Base-by-base conservation (phyloP, 2,113 vertebrate species). In the Thinocorus orbignyianus region DNA sequence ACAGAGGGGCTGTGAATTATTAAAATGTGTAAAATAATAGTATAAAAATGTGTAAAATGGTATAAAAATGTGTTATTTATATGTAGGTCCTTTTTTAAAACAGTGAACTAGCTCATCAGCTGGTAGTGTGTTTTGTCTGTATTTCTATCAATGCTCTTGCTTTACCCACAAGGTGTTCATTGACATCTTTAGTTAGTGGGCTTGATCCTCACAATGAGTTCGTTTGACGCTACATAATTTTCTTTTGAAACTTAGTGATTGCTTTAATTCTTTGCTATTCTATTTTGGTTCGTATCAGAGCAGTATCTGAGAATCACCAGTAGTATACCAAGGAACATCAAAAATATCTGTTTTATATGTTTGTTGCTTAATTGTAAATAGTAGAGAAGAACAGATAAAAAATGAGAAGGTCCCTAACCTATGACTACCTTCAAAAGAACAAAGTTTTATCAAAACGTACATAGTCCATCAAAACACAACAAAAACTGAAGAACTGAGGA, bases 171-270 rank as follows among this genome's bases (percentile, higher is more conserved):
- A 91, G 19, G 12, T 76, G 58, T 41, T 39, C n/a, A 83, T 80
- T 81, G 85, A 82, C 81, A 92, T 90, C 49, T 81, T 86, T 97
- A 76, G 52, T 94, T 93, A 93, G 93, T 77, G 13, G 71, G 31
- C 57, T 90, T 91, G 46, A 84, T 77, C 61, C 41, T 87, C 76
- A 78, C 83, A 95, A 83, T 92, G 24, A 93, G 91, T 84, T 85
- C 17, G 26, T 64, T 16, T 80, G n/a, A 23, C 60, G 37, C 46
- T 64, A 42, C 68, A 86, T 84, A 83, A 80, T 81, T 88, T 66
- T 31, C 17, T 93, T 95, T 93, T 72, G 10, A 64, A 71, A 4
- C 31, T 88, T 82, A 72, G 24, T 46, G 60, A 86, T 79, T 58
- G 13, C 14, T 81, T 42, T 73, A 48, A 90, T 85, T 85, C 33